A percentile compares a stretch with the other conserved stretches of the same genome.
phyloP scores from a whole-genome alignment of 2,888 invertebrate species.

The Harpalus rufipes region DNA sequence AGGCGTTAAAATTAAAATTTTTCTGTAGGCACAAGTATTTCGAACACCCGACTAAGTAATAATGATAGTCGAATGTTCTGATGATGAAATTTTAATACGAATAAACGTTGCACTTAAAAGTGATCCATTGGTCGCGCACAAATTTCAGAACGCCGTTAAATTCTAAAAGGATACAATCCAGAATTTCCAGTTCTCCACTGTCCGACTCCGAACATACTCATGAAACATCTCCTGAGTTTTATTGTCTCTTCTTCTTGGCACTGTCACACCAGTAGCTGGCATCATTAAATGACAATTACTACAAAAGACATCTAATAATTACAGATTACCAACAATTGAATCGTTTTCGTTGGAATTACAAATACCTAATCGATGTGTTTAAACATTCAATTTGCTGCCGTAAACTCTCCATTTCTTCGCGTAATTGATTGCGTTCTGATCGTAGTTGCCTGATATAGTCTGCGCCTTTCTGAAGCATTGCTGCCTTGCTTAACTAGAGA shows the following conservation, averaged over 20 bases:
- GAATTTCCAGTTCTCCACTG: slow-evolving; percentile 97
- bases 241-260: slow-evolving; percentile 92
- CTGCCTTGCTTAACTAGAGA: slow-evolving; percentile 92
- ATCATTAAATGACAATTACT: slow-evolving; percentile 96
- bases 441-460: slow-evolving; percentile 95
- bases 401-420: slow-evolving; percentile 93
- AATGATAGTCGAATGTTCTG: no score
- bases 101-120: no score
- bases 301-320: slow-evolving; percentile 72
- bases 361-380: slow-evolving; percentile 93
- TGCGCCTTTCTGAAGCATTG: slow-evolving; percentile 97
- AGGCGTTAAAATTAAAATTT: no score
- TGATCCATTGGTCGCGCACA: no score
- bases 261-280: slow-evolving; percentile 97
- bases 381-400: slow-evolving; percentile 93
- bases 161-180: slow-evolving; percentile 94
- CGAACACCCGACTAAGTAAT: no score
- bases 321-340: slow-evolving; percentile 22
- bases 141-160: no score
- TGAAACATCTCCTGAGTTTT: slow-evolving; percentile 97
- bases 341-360: slow-evolving; percentile 14
- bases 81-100: no score
- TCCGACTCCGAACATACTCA: slow-evolving; percentile 91
- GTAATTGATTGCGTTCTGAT: slow-evolving; percentile 89
- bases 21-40: no score